These are phyloP conservation scores for Meiosimyza decipiens DNA, from an alignment of 2,888 invertebrate genomes.

Conservation along the genomic window DNA sequence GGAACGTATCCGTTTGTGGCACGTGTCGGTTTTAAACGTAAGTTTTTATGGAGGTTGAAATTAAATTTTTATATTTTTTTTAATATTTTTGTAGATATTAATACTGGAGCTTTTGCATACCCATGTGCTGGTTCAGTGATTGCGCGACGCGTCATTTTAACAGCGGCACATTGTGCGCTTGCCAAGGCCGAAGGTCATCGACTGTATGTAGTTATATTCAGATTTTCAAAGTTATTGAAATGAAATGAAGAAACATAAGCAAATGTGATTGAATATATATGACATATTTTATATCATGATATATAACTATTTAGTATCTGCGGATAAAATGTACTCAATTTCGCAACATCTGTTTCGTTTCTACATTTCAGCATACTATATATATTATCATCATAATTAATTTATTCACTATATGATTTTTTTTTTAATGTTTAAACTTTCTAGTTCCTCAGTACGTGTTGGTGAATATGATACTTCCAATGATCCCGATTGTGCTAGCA, in stretches of 20 bases:
- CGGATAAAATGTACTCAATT: not conserved
- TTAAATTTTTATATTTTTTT: too few species aligned
- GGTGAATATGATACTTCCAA: slow-evolving; percentile 80
- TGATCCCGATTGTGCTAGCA: slow-evolving; percentile 79
- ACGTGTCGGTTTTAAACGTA: slow-evolving; percentile 81
- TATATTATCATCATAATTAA: too few species aligned
- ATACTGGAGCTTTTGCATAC: slow-evolving; percentile 76
- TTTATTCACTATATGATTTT: too few species aligned
- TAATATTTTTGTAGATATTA: slow-evolving; percentile 70
- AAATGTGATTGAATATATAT: not conserved
- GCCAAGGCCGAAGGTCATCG: slow-evolving; percentile 81
- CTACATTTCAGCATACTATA: not conserved
- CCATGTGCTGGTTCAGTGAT: slow-evolving; percentile 83
- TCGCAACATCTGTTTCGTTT: not conserved
- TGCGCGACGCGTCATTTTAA: slow-evolving; percentile 72
- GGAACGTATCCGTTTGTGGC: slow-evolving; percentile 83
- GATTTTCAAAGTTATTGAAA: not conserved
- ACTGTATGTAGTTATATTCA: slow-evolving; percentile 71
- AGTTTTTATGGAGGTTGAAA: slow-evolving; percentile 54
- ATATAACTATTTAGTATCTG: too few species aligned
- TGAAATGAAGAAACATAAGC: not conserved
- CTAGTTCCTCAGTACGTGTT: slow-evolving; percentile 77
- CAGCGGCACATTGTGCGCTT: slow-evolving; percentile 83
- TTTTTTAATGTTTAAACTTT: not conserved
- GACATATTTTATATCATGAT: too few species aligned